Evolutionary conservation across 2,113 vertebrate species (phyloP).

Genomic region (Lampris megalopsis): DNA sequence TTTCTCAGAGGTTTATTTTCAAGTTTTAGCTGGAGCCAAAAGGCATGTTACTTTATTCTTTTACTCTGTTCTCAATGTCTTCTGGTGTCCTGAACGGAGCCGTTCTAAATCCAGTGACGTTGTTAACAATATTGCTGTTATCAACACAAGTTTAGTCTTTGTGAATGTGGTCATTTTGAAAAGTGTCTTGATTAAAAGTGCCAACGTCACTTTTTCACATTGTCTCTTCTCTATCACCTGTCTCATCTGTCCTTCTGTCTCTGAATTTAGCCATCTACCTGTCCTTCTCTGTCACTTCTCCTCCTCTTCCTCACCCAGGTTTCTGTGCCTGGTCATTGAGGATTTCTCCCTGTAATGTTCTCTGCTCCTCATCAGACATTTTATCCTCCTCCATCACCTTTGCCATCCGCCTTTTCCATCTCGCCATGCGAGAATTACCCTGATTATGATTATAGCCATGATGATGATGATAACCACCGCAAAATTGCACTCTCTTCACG

Average conservation of each 20-base stretch:
- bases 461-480: constrained; percentile 76
- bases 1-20: not conserved
- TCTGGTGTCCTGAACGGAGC: constrained; percentile 7
- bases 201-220: not conserved
- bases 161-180: constrained; percentile 41
- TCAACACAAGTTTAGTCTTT: constrained; percentile 10
- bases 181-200: constrained; percentile 54
- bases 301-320: constrained; percentile 32
- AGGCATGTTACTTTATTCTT: not conserved
- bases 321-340: constrained; percentile 37
- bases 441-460: constrained; percentile 79
- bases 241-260: not conserved
- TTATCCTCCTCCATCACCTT: constrained; percentile 71
- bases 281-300: constrained; percentile 28
- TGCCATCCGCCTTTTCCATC: constrained; percentile 68
- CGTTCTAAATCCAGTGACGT: not conserved
- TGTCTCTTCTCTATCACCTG: not conserved
- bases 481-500: constrained; percentile 63
- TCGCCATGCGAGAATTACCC: constrained; percentile 75
- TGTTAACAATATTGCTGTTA: constrained; percentile 9
- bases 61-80: not conserved
- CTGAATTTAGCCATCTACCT: constrained; percentile 13
- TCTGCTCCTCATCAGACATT: constrained; percentile 68
- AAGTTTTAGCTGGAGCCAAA: not conserved
- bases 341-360: constrained; percentile 62